These are phyloP conservation scores for Anas platyrhynchos DNA, from an alignment of 2,113 vertebrate species.

Conservation along the genomic window DNA sequence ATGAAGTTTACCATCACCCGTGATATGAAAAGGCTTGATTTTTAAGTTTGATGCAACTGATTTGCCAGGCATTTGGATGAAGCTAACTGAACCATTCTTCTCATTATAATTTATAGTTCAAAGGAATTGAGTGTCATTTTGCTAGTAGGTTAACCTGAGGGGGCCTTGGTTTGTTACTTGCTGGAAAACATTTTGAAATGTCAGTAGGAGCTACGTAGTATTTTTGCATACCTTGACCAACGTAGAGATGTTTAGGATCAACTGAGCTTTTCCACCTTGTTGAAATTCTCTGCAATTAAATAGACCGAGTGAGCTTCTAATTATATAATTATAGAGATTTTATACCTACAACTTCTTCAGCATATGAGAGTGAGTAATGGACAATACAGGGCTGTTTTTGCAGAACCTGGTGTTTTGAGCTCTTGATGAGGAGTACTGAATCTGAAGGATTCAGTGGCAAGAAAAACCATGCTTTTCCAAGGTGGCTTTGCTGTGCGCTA, in stretches of 20 bases:
- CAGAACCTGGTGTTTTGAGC: background rate
- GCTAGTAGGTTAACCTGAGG: background rate
- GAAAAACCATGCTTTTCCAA: background rate
- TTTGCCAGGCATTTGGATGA: background rate
- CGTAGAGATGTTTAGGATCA: background rate
- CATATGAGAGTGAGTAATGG: too few species aligned
- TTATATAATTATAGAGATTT: background rate
- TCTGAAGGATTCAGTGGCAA: background rate
- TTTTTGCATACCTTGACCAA: background rate
- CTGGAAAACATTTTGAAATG: background rate
- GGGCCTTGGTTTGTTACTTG: background rate
- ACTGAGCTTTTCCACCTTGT: background rate
- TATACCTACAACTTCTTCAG: background rate
- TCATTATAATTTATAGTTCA: background rate
- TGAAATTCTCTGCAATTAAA: background rate
- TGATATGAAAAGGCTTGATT: background rate
- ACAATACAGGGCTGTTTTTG: background rate
- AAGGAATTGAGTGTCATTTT: background rate
- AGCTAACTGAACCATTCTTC: background rate
- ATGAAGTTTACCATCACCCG: background rate
- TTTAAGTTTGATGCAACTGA: background rate
- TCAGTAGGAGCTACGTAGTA: background rate
- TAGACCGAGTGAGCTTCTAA: background rate
- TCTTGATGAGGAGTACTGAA: background rate
- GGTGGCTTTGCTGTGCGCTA: background rate